Conservation (phyloP, 2,113 vertebrate genomes). For the Plectropomus leopardus region DNA sequence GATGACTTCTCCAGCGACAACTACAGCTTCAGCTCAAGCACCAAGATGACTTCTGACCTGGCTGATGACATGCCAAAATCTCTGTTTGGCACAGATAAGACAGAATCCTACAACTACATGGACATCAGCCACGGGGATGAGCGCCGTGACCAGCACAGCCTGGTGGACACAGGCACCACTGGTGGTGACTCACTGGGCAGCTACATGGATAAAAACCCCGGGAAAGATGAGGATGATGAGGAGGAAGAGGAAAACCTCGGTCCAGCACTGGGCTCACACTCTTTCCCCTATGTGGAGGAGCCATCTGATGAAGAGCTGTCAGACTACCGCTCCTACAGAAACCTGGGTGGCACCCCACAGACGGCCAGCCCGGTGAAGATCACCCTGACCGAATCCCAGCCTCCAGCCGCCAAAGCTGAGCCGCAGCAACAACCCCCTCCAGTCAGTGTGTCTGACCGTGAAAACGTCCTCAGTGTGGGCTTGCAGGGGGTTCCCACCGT, state of each 20-base stretch:
- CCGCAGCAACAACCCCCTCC: slow-evolving; percentile 60
- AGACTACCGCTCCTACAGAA: slow-evolving; percentile 85
- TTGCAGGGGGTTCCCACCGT: slow-evolving; percentile 92
- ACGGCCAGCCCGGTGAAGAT: slow-evolving; percentile 89
- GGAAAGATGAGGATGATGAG: slow-evolving; percentile 65
- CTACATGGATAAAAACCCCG: slow-evolving; percentile 76
- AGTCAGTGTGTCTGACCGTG: slow-evolving; percentile 72
- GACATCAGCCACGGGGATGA: slow-evolving; percentile 93
- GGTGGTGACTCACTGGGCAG: slow-evolving; percentile 77
- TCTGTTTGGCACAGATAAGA: slow-evolving; percentile 89
- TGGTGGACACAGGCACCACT: slow-evolving; percentile 79
- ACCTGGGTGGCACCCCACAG: slow-evolving; percentile 82
- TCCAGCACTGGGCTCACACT: slow-evolving; percentile 81
- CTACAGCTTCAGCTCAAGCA: slow-evolving; percentile 90
- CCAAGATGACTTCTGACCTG: slow-evolving; percentile 90
- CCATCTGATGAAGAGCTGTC: slow-evolving; percentile 86
- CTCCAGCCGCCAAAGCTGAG: slow-evolving; percentile 58
- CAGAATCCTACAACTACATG: slow-evolving; percentile 95
- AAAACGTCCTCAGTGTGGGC: slow-evolving; percentile 89
- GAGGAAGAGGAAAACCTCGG: slow-evolving; percentile 79
- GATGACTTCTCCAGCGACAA: slow-evolving; percentile 86
- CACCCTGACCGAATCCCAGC: slow-evolving; percentile 88
- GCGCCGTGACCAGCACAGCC: slow-evolving; percentile 64
- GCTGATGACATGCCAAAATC: slow-evolving; percentile 87
- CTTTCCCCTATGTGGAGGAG: slow-evolving; percentile 89